Evolutionary conservation across 2,797 vertebrate species (phyloP).

Genomic region (Botia kubotai): DNA sequence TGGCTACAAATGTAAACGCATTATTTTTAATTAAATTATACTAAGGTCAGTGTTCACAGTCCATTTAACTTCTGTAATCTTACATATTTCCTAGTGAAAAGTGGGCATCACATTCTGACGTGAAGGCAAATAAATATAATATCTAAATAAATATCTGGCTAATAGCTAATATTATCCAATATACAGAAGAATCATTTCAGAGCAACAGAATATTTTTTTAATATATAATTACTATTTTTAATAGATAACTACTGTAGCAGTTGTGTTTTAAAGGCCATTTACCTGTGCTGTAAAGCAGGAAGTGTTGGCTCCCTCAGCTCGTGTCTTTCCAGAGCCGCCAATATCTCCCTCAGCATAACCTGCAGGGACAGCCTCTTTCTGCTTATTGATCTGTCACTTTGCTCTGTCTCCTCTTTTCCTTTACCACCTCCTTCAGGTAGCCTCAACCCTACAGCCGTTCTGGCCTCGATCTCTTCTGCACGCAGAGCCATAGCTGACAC

Average conservation of each 20-base stretch:
- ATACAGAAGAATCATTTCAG: too few species aligned
- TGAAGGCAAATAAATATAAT: not conserved
- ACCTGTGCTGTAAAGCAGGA: slow-evolving; percentile 90
- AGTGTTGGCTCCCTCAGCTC: slow-evolving; percentile 84
- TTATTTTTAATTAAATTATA: too few species aligned
- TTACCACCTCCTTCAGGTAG: slow-evolving; percentile 29
- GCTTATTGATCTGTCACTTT: slow-evolving; percentile 63
- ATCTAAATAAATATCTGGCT: too few species aligned
- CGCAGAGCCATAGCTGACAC: slow-evolving; percentile 55
- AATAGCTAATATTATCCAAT: too few species aligned
- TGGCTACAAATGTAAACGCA: too few species aligned
- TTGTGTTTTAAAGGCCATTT: slow-evolving; percentile 10
- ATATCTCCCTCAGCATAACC: slow-evolving; percentile 79
- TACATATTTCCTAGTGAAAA: not conserved
- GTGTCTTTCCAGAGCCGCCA: slow-evolving; percentile 73
- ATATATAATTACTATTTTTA: too few species aligned
- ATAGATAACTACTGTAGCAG: too few species aligned
- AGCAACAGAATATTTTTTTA: too few species aligned
- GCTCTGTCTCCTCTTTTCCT: slow-evolving; percentile 49
- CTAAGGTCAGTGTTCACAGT: too few species aligned
- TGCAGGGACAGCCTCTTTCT: slow-evolving; percentile 73
- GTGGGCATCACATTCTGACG: not conserved
- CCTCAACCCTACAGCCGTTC: slow-evolving; percentile 42
- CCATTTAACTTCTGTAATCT: too few species aligned
- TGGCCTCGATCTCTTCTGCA: slow-evolving; percentile 47